phyloP scores from a whole-genome alignment of 2,797 vertebrate genomes.

The Tenualosa thibaudeaui region DNA sequence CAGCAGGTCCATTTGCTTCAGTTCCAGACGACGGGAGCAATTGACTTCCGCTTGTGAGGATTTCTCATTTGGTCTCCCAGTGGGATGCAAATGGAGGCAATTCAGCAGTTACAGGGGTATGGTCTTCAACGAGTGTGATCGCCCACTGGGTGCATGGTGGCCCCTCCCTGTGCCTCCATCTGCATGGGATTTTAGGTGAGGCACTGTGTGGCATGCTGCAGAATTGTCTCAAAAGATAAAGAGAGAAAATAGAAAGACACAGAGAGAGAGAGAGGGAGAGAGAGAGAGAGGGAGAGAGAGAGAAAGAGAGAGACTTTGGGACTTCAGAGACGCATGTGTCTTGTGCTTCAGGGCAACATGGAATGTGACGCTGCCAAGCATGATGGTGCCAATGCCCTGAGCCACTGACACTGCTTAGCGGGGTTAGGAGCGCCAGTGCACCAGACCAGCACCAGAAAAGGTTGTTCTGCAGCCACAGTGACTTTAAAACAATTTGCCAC shows the following conservation, averaged over 20 bases:
- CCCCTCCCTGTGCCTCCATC: slow-evolving; percentile 55
- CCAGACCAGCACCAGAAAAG: not conserved
- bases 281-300: not conserved
- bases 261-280: not conserved
- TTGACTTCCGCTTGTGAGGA: not conserved
- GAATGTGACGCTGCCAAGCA: not conserved
- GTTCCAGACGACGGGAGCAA: slow-evolving; percentile 17
- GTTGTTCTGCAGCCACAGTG: slow-evolving; percentile 9
- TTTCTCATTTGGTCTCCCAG: slow-evolving; percentile 43
- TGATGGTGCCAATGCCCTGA: not conserved
- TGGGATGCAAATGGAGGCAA: slow-evolving; percentile 51
- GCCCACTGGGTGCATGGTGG: slow-evolving; percentile 24
- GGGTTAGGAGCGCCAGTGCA: not conserved
- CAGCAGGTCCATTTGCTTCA: slow-evolving; percentile 28
- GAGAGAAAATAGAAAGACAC: not conserved
- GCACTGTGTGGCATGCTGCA: not conserved
- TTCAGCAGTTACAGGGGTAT: slow-evolving; percentile 7
- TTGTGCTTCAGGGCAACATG: not conserved
- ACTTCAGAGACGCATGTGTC: slow-evolving; percentile 4
- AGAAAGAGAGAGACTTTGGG: not conserved
- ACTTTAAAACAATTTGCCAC: slow-evolving; percentile 16
- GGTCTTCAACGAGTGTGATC: not conserved
- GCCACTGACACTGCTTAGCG: not conserved
- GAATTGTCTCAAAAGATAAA: not conserved
- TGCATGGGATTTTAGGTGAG: slow-evolving; percentile 38